These are phyloP conservation scores for Saturnia japonica DNA, from an alignment of 2,888 invertebrate genomes.

Conservation along the genomic window DNA sequence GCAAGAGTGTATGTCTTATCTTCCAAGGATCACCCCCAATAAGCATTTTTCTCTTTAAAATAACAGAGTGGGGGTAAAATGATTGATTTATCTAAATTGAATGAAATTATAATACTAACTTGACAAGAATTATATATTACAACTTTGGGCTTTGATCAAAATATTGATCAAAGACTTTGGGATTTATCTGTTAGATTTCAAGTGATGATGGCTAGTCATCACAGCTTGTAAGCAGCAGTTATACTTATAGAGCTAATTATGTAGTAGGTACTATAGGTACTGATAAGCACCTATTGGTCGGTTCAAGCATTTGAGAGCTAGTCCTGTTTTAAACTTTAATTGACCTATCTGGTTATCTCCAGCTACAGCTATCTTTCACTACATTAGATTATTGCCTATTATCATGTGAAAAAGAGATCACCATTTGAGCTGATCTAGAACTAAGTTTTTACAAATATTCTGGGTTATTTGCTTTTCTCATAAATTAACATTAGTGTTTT, in stretches of 20 bases:
- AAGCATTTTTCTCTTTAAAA: too few relatives aligned
- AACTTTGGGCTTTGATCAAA: too few relatives aligned
- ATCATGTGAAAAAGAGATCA: not conserved
- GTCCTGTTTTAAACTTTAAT: not conserved
- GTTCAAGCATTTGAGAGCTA: not conserved
- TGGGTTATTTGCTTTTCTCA: not conserved
- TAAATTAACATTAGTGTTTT: slow-evolving; percentile 28
- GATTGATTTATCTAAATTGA: not conserved
- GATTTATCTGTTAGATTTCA: not conserved
- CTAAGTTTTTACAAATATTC: not conserved
- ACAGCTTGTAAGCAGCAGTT: too few relatives aligned
- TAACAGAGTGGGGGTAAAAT: too few relatives aligned
- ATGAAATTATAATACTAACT: not conserved
- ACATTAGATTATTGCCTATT: not conserved
- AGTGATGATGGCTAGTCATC: too few relatives aligned
- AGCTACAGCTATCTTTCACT: not conserved
- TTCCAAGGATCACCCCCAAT: too few relatives aligned
- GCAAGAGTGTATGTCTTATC: too few relatives aligned
- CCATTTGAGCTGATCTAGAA: not conserved
- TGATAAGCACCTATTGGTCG: slow-evolving; percentile 9
- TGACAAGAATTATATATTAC: too few relatives aligned
- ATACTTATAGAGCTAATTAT: too few relatives aligned
- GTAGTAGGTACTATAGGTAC: not conserved
- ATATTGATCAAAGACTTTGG: not conserved
- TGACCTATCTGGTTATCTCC: too few relatives aligned